Evolutionary conservation across 2,113 vertebrate species (phyloP).

Genomic region (Vidua macroura): DNA sequence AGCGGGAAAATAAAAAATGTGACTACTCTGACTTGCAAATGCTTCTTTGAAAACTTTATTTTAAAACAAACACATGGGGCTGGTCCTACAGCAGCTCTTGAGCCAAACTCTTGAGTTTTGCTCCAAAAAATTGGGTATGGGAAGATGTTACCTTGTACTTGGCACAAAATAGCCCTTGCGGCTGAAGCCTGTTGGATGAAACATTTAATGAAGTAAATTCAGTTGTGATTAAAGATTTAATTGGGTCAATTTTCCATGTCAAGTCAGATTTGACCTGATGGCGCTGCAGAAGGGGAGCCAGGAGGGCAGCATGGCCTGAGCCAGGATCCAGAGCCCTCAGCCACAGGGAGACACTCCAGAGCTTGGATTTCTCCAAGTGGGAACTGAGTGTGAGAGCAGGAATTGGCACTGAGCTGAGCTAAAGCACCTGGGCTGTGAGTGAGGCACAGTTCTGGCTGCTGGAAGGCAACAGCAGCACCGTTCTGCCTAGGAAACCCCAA

Average conservation of each 20-base stretch:
- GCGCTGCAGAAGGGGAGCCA: fast-evolving
- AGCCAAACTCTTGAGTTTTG: background rate
- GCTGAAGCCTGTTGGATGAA: background rate
- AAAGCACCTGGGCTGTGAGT: fast-evolving
- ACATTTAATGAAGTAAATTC: background rate
- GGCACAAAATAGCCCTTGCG: background rate
- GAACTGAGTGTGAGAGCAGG: fast-evolving
- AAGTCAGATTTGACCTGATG: background rate
- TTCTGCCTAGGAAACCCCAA: background rate
- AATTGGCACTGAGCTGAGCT: background rate
- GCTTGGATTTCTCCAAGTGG: fast-evolving
- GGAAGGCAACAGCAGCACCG: fast-evolving
- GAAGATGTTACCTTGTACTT: background rate
- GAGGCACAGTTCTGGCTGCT: background rate
- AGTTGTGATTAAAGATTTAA: background rate
- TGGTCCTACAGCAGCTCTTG: background rate
- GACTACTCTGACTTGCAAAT: constrained; percentile 74
- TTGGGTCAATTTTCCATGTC: background rate
- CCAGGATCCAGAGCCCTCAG: background rate
- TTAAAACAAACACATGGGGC: background rate
- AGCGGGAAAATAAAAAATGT: constrained; percentile 82
- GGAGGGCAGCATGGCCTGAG: background rate
- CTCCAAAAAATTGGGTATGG: background rate
- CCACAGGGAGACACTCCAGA: background rate
- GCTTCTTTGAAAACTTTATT: background rate